Base-by-base conservation (phyloP, 2,888 invertebrate genomes). In the Gerosis bhagava region DNA sequence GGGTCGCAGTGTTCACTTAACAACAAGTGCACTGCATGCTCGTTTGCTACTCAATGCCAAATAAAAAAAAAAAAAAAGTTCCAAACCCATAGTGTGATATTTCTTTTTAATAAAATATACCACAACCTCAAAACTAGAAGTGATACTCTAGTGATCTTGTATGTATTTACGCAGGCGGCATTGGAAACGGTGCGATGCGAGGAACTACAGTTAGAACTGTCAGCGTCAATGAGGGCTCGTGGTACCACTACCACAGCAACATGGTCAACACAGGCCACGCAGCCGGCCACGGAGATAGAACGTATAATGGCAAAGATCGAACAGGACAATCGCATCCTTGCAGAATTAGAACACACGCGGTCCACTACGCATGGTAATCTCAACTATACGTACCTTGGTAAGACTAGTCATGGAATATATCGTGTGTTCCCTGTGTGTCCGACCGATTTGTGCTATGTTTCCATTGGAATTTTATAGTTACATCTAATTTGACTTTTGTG, bases 301-400 rank as follows among this genome's bases (percentile, higher is more conserved):
- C 92, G 96, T 71, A 96, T 97, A 78, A 97, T 97, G 95, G 97
- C 97, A 62, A 97, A 97, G 90, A 96, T 97, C 69, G 97, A 97
- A 83, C 97, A 97, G 83, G 94, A 94, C 87, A 95, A 95, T 87
- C 92, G 95, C 65, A 95, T 97, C 67, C 91, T 97, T 70, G 97
- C 97, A 57, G 97, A 97, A 76, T 88, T 97, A 70, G 97, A 97
- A 77, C 96, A 96, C 77, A 93, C 94, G 62, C 91, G 96, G 73
- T 92, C 93, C 54, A 92, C 92, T 29, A 94, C 92, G 37, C 88
- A 92, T 73, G 92, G 92, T 92, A 69, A 40, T 29, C 40, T 29
- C 16, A 36, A 24, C 29, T 19, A 21, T 29, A 31, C 22, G 12
- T 40, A 40, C 29, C 28, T 22, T 28, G 40, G 40, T 31, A 40